These are phyloP conservation scores for Drosophila dives DNA, from an alignment of 2,888 invertebrate species.

Conservation along the genomic window DNA sequence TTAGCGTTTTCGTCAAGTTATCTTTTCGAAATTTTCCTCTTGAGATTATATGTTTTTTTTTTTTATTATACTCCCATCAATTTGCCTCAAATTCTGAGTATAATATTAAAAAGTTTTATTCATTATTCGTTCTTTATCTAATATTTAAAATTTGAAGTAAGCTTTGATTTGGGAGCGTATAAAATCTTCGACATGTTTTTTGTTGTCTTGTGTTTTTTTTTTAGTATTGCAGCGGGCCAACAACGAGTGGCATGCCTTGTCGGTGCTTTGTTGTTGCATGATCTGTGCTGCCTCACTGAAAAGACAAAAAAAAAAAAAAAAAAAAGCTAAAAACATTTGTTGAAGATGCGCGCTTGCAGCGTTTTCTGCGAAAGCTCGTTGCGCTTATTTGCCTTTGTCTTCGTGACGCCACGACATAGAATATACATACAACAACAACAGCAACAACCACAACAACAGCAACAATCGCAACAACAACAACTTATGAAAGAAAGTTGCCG, in stretches of 20 bases:
- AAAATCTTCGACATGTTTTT: not conserved
- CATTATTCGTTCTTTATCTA: not conserved
- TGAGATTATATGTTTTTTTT: not conserved
- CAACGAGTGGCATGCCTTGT: constrained; percentile 26
- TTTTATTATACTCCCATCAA: not conserved
- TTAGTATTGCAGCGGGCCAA: not conserved
- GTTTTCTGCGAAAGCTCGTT: constrained; percentile 72
- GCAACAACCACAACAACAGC: constrained; percentile 27
- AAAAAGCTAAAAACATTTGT: constrained; percentile 47
- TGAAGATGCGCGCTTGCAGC: constrained; percentile 80
- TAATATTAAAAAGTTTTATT: not conserved
- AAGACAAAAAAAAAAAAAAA: constrained; percentile 6
- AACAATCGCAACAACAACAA: constrained; percentile 15
- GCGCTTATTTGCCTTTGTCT: constrained; percentile 80
- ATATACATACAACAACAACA: constrained; percentile 35
- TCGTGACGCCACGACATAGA: constrained; percentile 78
- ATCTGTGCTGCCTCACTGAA: constrained; percentile 21
- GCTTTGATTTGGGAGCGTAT: not conserved
- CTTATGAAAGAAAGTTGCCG: constrained; percentile 77
- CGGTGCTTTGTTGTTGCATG: constrained; percentile 57
- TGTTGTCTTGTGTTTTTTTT: constrained; percentile 7
- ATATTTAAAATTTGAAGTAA: not conserved
- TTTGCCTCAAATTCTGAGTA: rapidly evolving
- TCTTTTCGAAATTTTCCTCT: not conserved
- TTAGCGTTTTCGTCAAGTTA: not conserved